phyloP scores from a whole-genome alignment of 2,888 invertebrate genomes.

The Neoscelio sp. region DNA sequence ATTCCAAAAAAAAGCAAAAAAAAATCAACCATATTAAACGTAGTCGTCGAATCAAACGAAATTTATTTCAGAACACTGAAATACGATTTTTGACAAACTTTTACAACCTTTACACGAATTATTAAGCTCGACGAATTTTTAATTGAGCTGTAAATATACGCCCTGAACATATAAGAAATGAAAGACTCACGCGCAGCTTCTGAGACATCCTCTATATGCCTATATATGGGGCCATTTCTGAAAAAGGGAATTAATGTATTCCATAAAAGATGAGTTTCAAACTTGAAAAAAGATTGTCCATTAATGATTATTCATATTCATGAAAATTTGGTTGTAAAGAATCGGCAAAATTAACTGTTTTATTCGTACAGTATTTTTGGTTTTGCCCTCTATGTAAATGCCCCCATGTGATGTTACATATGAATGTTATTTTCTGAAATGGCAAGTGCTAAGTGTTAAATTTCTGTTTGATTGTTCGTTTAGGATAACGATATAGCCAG shows the following conservation, averaged over 20 bases:
- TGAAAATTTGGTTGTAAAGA: neutral
- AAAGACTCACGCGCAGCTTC: conserved; percentile 1
- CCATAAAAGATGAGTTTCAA: neutral
- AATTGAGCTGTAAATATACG: neutral
- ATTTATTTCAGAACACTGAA: conserved; percentile 1
- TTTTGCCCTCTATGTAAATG: conserved; percentile 11
- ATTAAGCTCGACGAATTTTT: conserved; percentile 1
- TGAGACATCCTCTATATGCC: conserved; percentile 31
- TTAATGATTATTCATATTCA: conserved; percentile 5
- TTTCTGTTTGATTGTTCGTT: neutral
- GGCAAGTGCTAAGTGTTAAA: conserved; percentile 24
- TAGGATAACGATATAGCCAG: no score
- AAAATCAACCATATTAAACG: neutral
- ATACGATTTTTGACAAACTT: conserved; percentile 13
- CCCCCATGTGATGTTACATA: conserved; percentile 33
- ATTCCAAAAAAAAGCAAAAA: no score
- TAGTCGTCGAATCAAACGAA: neutral
- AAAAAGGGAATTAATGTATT: conserved; percentile 9
- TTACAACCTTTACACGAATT: conserved; percentile 3
- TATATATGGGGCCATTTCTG: conserved; percentile 35
- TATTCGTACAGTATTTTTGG: neutral
- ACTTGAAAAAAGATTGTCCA: neutral
- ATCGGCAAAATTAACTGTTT: neutral
- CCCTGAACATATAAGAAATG: neutral
- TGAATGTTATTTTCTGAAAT: conserved; percentile 26